Percentiles rank a stretch among this genome's conserved stretches.
phyloP scores from a whole-genome alignment of 2,888 invertebrate species.

The Drosophila affinis region DNA sequence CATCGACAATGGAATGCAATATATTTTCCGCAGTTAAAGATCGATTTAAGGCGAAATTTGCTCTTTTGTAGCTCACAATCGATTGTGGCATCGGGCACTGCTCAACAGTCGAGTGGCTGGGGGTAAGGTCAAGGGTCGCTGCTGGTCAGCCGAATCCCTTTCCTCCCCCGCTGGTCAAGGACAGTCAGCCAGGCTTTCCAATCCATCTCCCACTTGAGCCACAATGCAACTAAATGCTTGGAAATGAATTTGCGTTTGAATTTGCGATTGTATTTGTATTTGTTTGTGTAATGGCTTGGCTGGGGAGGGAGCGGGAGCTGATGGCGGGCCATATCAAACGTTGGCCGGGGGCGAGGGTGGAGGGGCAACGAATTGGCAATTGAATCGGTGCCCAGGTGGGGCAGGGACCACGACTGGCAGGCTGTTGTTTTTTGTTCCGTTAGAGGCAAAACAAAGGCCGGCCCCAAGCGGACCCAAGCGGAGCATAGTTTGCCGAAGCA shows the following conservation, averaged over 20 bases:
- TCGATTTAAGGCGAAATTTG: neutral
- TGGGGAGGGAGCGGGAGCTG: too few species aligned
- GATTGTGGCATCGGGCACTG: neutral
- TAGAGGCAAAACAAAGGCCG: constrained; percentile 21
- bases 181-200: constrained; percentile 4
- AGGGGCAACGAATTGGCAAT: neutral
- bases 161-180: constrained; percentile 7
- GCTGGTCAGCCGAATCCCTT: neutral
- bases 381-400: neutral
- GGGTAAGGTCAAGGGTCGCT: constrained; percentile 17
- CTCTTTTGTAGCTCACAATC: neutral
- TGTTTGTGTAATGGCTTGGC: neutral
- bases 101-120: constrained; percentile 1
- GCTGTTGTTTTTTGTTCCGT: constrained; percentile 6
- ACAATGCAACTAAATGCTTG: constrained; percentile 47
- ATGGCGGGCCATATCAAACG: neutral
- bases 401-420: neutral
- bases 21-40: neutral
- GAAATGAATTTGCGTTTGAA: constrained; percentile 42
- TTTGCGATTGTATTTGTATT: constrained; percentile 17
- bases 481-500: constrained; percentile 39
- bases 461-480: constrained; percentile 10
- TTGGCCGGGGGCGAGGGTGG: neutral
- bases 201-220: constrained; percentile 20
- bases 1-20: too few species aligned